Percentiles rank a stretch among this genome's conserved stretches.
These are phyloP conservation scores for Agrotis puta DNA, from an alignment of 2,888 invertebrate genomes.

Conservation along the genomic window DNA sequence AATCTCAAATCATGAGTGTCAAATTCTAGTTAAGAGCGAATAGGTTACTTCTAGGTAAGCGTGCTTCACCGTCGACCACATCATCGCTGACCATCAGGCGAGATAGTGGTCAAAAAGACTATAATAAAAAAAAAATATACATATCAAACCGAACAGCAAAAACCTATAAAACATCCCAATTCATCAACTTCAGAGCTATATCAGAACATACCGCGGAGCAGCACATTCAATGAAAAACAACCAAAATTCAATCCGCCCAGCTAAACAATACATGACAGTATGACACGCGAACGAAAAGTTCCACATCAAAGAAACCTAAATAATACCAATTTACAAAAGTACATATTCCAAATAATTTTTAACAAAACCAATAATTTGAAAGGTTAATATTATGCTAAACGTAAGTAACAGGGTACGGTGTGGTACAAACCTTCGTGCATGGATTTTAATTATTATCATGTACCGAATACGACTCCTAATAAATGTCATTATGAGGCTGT, in stretches of 20 bases:
- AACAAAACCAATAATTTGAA: constrained; percentile 79
- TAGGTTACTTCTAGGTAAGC: too few relatives aligned
- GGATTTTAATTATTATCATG: constrained; percentile 91
- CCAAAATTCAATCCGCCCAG: constrained; percentile 42
- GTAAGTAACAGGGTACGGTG: constrained; percentile 86
- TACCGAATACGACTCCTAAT: constrained; percentile 90
- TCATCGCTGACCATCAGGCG: too few relatives aligned
- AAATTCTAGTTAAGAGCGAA: too few relatives aligned
- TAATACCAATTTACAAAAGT: constrained; percentile 66
- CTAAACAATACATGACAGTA: constrained; percentile 57
- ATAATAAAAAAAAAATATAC: background rate
- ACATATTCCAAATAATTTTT: constrained; percentile 74
- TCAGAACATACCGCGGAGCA: background rate
- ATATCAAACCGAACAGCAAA: background rate
- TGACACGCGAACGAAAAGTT: constrained; percentile 62
- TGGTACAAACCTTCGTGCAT: constrained; percentile 89
- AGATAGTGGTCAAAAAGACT: background rate
- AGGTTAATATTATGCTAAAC: constrained; percentile 87
- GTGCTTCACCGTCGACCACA: too few relatives aligned
- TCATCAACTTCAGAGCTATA: background rate
- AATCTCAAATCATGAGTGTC: too few relatives aligned
- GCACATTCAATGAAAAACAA: constrained; percentile 39
- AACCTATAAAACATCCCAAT: background rate
- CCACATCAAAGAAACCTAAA: constrained; percentile 54
- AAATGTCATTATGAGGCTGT: constrained; percentile 90